Evolutionary conservation across 2,888 invertebrate genomes (phyloP).

Genomic region (Hybos culiciformis): DNA sequence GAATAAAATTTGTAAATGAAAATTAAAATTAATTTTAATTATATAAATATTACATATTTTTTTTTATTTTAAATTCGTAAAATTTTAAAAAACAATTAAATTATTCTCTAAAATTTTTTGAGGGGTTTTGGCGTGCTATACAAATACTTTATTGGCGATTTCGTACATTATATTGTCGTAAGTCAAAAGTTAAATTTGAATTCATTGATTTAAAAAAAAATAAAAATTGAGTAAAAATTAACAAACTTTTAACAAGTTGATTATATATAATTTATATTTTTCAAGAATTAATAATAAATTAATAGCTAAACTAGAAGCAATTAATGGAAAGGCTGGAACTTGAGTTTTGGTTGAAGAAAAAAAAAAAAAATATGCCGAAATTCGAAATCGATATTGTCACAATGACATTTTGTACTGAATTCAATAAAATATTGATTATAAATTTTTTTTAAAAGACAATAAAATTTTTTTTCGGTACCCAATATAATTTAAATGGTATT

Average conservation of each 20-base stretch:
- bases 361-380: not conserved
- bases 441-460: too few relatives aligned
- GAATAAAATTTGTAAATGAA: not conserved
- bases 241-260: not conserved
- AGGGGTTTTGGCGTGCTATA: conserved; percentile 36
- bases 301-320: not conserved
- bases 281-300: not conserved
- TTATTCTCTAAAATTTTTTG: conserved; percentile 18
- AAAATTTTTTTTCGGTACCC: too few relatives aligned
- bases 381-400: too few relatives aligned
- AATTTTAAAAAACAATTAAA: not conserved
- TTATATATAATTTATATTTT: not conserved
- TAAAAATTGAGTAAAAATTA: not conserved
- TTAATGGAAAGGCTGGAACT: not conserved
- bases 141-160: conserved; percentile 36
- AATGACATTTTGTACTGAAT: too few relatives aligned
- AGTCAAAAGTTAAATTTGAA: conserved; percentile 17
- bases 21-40: not conserved
- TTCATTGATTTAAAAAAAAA: not conserved
- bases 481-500: too few relatives aligned
- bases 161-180: conserved; percentile 35
- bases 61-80: not conserved
- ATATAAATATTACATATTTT: not conserved
- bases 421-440: too few relatives aligned
- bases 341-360: not conserved